A percentile compares a stretch with the other conserved stretches of the same genome.
These are phyloP conservation scores for Mimumesa dahlbomi DNA, from an alignment of 2,888 invertebrate genomes.

Conservation along the genomic window DNA sequence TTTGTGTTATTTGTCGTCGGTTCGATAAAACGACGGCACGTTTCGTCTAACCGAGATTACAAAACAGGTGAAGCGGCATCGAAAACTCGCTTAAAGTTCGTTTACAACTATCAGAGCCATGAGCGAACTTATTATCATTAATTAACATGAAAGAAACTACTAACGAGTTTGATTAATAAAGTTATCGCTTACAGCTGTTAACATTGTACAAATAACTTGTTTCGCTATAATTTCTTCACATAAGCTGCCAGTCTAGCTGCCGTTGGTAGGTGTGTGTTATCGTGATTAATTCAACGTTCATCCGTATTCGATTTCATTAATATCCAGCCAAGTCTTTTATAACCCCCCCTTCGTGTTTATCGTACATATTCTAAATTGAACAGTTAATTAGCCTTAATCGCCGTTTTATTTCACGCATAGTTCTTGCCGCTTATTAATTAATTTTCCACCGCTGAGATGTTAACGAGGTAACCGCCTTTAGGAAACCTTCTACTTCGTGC, in stretches of 20 bases:
- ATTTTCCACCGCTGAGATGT: constrained; percentile 3
- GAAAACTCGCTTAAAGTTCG: constrained; percentile 16
- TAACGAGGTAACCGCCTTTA: constrained; percentile 34
- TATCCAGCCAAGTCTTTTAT: too few relatives aligned
- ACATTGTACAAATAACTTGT: background rate
- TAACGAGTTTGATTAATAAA: constrained; percentile 32
- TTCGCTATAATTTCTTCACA: background rate
- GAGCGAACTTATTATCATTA: constrained; percentile 32
- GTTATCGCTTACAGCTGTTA: constrained; percentile 12
- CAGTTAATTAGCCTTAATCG: too few relatives aligned
- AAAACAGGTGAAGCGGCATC: constrained; percentile 21
- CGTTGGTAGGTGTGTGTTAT: constrained; percentile 7
- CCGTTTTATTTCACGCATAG: too few relatives aligned
- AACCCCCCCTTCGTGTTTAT: too few relatives aligned
- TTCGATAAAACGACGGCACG: too few relatives aligned
- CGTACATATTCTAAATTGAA: too few relatives aligned
- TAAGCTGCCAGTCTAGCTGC: background rate
- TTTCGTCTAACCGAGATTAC: constrained; percentile 9
- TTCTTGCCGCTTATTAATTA: too few relatives aligned
- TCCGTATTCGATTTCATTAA: background rate
- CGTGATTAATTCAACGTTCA: constrained; percentile 29
- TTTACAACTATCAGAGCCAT: constrained; percentile 12
- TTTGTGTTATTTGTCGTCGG: too few relatives aligned
- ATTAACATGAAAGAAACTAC: constrained; percentile 25
- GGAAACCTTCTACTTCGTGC: background rate